Percentiles rank a stretch among this genome's conserved stretches.
Evolutionary conservation across 92 coral and sea anemone species (phyloP).

Genomic region (Actinostola sp.): DNA sequence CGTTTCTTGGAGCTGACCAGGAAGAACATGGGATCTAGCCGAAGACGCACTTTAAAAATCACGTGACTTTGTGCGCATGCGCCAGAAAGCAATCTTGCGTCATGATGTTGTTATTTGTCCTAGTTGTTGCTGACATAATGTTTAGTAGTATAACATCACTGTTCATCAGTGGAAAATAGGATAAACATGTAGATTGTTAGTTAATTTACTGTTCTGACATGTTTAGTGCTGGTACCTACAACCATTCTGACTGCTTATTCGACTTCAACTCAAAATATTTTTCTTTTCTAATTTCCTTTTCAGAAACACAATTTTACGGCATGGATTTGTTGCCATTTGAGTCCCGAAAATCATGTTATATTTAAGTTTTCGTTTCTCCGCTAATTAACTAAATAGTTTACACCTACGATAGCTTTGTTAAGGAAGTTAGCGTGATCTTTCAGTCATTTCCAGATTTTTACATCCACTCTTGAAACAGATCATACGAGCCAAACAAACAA

Average conservation of each 20-base stretch:
- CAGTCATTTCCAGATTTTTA: too few relatives aligned
- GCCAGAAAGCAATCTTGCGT: not conserved
- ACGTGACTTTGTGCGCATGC: slow-evolving; percentile 9
- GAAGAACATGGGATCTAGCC: too few relatives aligned
- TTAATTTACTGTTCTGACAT: not conserved
- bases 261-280: slow-evolving; percentile 17
- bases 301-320: not conserved
- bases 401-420: too few relatives aligned
- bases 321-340: not conserved
- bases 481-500: too few relatives aligned
- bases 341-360: too few relatives aligned
- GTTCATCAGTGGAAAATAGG: slow-evolving; percentile 21
- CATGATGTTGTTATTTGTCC: slow-evolving; percentile 12
- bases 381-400: too few relatives aligned
- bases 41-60: not conserved
- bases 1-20: too few relatives aligned
- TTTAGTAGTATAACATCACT: slow-evolving; percentile 25
- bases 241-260: slow-evolving; percentile 4
- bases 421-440: too few relatives aligned
- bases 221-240: slow-evolving; percentile 27
- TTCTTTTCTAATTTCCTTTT: not conserved
- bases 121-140: slow-evolving; percentile 28
- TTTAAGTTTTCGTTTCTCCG: too few relatives aligned
- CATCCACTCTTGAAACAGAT: too few relatives aligned
- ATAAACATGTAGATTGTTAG: not conserved